Evolutionary conservation across 1,140 invertebrate genomes (phyloP), one percentile per base, ranked within the genome.

Genomic region (Hirudo medicinalis): DNA sequence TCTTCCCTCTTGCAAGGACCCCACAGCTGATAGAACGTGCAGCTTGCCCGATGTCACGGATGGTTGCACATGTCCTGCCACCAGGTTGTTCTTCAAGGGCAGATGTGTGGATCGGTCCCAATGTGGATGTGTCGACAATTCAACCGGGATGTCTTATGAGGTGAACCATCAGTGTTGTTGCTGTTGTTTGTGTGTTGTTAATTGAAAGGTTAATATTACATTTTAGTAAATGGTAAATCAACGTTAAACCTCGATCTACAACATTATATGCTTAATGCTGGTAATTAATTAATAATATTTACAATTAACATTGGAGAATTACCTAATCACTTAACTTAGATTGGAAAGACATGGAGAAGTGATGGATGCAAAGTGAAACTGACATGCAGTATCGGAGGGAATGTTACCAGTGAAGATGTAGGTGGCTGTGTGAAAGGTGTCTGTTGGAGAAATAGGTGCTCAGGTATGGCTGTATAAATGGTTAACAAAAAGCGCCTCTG

Each of bases 281-380:
- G 9, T 20, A 57, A 57, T 57, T 57, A 57, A 57, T 3, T 25
- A 57, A 57, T 49, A 15, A 49, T 49, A 15, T 49, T 49, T 49
- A 8, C 0, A 49, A 49, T 49, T 11, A 1, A 49, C 9, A 13
- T 49, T 49, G 43, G 13, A 49, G 13, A 49, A 11, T 49, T 49
- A 49, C 9, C 11, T 15, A 13, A 63, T 25, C 20, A 63, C 22
- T 15, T 15, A 13, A 22, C 1, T 25, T 32, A 63, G 57, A 63
- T 63, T 63, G 57, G 57, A 63, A 3, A 63, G 19, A 6, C 57
- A 22, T 63, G 57, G 57, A 22, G 57, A 63, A 63, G 57, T 63
- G 22, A 25, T 13, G 57, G 57, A 63, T 63, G 57, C 57, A 5
- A 22, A 32, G 29, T 25, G 57, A 63, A 63, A 32, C 22, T 63